Evolutionary conservation across 1,140 invertebrate species (phyloP), one percentile per base, ranked within the genome.

Genomic region (Meloidogyne floridensis): DNA sequence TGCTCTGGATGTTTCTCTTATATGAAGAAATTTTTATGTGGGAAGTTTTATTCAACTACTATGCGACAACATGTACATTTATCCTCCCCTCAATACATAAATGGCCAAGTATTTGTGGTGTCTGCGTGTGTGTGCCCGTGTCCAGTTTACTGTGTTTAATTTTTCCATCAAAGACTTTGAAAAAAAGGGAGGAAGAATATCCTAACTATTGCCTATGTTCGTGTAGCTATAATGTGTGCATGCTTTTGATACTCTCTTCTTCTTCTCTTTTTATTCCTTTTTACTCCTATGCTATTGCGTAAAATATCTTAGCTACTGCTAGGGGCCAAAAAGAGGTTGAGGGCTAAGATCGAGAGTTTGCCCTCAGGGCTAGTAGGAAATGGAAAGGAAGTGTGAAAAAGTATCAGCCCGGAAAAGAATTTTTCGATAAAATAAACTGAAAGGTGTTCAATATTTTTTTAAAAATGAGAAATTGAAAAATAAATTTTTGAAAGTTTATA

Each of bases 191-290:
- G 3, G 59, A 65, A 65, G 59, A 65, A 65, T 65, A 65, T 65
- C 59, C 59, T 65, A 65, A 65, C 59, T 15, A n/a, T 7, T 18
- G 10, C 13, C 13, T 59, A 15, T 65, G 59, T 65, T 65, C 59
- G n/a, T 65, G n/a, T 65, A 65, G n/a, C 59, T 65, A 18, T 65
- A 65, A 65, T 65, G n/a, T 65, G n/a, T 65, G n/a, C n/a, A 65
- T n/a, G n/a, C 59, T 65, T 65, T 65, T 65, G n/a, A 65, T 65
- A 65, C 59, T 65, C 56, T 65, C 59, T 65, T 65, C 10, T 15
- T 15, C 15, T 59, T 65, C 10, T 18, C 7, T 65, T 11, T 65
- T n/a, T n/a, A 32, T 65, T 65, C 4, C 6, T 65, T 47, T 47
- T 65, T 65, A n/a, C 59, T 65, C 5, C 15, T 65, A 13, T 59